Evolutionary conservation across 30 jellyfish, hydroid and myxozoan species (phyloP).

Genomic region (Hydractinia symbiolongicarpus): DNA sequence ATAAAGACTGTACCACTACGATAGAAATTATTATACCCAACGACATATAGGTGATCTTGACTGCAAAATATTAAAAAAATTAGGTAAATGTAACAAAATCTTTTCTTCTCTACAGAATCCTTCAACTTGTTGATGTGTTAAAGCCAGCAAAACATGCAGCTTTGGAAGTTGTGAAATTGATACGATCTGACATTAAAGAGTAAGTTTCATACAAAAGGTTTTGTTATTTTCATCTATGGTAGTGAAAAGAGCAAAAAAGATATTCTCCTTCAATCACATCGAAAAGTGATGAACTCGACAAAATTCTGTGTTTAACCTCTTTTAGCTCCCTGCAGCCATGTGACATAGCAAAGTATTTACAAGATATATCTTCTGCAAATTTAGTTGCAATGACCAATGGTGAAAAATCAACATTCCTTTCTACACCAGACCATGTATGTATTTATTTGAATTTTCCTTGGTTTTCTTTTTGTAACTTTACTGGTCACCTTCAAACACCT

Average conservation of each 20-base stretch:
- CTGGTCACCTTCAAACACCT: no score
- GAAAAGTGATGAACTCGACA: no score
- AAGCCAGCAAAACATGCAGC: slow-evolving; percentile 96
- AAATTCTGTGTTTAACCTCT: no score
- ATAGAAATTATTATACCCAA: no score
- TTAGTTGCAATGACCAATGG: slow-evolving; percentile 93
- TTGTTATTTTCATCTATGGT: not conserved
- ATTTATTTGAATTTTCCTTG: no score
- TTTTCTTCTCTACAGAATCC: slow-evolving; percentile 21
- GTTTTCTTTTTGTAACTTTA: no score
- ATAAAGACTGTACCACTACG: no score
- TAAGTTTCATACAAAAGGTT: not conserved
- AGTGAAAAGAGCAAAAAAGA: no score
- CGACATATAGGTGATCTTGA: no score
- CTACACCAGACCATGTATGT: slow-evolving; percentile 58
- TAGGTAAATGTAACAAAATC: no score
- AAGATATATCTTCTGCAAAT: slow-evolving; percentile 44
- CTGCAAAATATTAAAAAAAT: no score
- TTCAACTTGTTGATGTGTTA: slow-evolving; percentile 57
- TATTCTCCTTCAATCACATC: no score
- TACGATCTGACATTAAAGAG: slow-evolving; percentile 57
- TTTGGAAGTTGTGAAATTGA: slow-evolving; percentile 48
- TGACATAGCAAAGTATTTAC: slow-evolving; percentile 58
- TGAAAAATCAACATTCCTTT: slow-evolving; percentile 49
- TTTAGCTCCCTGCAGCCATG: slow-evolving; percentile 37